phyloP scores from a whole-genome alignment of 2,888 invertebrate species.

The Sesia bembeciformis region DNA sequence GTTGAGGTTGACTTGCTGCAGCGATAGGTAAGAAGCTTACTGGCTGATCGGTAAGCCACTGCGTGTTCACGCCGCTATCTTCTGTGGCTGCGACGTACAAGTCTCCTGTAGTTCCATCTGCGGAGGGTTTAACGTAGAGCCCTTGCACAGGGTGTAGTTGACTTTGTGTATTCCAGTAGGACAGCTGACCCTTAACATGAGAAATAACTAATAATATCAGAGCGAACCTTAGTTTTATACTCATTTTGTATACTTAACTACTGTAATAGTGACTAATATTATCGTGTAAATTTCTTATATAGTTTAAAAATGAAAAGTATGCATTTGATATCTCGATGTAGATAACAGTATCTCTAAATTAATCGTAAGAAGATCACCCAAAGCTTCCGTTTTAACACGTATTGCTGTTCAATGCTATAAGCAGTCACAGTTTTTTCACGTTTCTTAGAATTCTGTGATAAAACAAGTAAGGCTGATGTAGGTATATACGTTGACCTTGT shows the following conservation, averaged over 20 bases:
- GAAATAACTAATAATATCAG: constrained; percentile 11
- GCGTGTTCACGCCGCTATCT: constrained; percentile 40
- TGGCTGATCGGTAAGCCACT: constrained; percentile 58
- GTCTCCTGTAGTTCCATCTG: constrained; percentile 57
- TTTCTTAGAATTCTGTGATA: neutral
- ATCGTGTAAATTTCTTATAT: too few relatives aligned
- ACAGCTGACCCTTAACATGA: constrained; percentile 21
- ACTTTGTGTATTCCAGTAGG: constrained; percentile 29
- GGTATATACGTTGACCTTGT: too few relatives aligned
- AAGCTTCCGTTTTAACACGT: neutral
- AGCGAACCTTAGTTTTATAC: constrained; percentile 5
- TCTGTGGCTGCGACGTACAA: constrained; percentile 63
- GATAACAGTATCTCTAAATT: too few relatives aligned
- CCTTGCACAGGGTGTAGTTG: constrained; percentile 57
- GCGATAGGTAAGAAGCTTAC: constrained; percentile 41
- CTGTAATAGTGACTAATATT: too few relatives aligned
- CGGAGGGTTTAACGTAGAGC: constrained; percentile 54
- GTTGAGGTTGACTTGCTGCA: constrained; percentile 22
- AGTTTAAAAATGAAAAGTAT: too few relatives aligned
- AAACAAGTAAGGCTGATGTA: too few relatives aligned
- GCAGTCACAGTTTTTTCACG: constrained; percentile 2
- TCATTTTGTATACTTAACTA: neutral
- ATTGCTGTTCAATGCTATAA: neutral
- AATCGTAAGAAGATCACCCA: too few relatives aligned
- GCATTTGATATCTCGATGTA: too few relatives aligned